These are phyloP conservation scores for Myoxocephalus aenaeus DNA, from an alignment of 2,797 vertebrate species.

Conservation along the genomic window DNA sequence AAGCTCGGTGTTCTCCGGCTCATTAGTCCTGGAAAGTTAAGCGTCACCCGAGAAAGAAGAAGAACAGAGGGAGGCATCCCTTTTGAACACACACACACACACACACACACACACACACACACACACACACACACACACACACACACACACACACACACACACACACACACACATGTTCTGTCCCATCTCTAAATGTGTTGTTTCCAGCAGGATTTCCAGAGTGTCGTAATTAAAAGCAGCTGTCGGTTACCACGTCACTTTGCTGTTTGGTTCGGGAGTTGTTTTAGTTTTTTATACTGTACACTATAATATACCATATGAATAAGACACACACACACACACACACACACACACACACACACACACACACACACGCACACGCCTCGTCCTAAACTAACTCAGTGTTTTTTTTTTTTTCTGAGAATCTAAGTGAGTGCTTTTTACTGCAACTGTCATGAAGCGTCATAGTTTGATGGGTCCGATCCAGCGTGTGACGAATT, in stretches of 20 bases:
- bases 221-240: constrained; percentile 40
- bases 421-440: no score
- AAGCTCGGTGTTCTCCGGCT: constrained; percentile 29
- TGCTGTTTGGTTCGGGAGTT: not conserved
- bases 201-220: not conserved
- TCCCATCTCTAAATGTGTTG: constrained; percentile 35
- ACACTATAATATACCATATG: not conserved
- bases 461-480: no score
- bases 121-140: not conserved
- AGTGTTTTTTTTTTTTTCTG: no score
- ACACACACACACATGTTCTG: not conserved
- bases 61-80: not conserved
- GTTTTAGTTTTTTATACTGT: not conserved
- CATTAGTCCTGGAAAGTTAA: constrained; percentile 42
- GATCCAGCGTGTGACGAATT: no score
- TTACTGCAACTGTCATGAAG: no score
- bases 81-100: constrained; percentile 27
- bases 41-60: constrained; percentile 17
- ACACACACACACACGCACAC: no score
- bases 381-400: no score
- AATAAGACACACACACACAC: not conserved
- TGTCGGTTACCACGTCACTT: constrained; percentile 4
- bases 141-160: no score
- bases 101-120: not conserved
- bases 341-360: no score